Base-by-base conservation (phyloP, 2,888 invertebrate species). In the Rhingia campestris region DNA sequence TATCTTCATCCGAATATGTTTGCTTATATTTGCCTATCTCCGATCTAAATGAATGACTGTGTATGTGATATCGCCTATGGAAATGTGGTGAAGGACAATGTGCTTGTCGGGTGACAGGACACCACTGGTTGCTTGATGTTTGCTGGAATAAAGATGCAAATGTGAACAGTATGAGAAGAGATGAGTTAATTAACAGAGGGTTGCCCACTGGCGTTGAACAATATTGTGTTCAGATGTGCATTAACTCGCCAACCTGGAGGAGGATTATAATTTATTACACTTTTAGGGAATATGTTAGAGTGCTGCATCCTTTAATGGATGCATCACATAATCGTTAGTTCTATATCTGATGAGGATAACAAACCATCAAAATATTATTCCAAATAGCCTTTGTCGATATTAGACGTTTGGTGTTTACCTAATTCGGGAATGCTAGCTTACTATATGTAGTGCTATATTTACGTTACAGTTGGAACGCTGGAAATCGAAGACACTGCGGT, bases 171-270 rank as follows among this genome's bases (percentile, higher is more conserved):
- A 47, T 51, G 73, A 37, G 37, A 14, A 33, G 59, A 64, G 33
- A 80, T 80, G 66, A 58, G 72, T 80, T 80, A 80, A 80, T 80
- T 80, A 80, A 80, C 73, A 73, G 22, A 59, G 51, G 49, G 47
- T 33, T 37, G 39, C 39, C 69, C 76, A 12, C 47, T 47, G 76
- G 69, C 69, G 39, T 6, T 43, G 54, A 12, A 69, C 61, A 69
- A 59, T 53, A 41, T 35, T 67, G 33, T 54, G 43, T 45, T 7
- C 14, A 33, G 45, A 43, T 53, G 47, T 54, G 30, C 51, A 69
- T 49, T 67, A 53, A 45, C 37, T 54, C 43, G 5, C 6, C 10
- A 22, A 22, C 22, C 12, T 0, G 37, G 45, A 51, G 39, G 1
- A 5, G 4, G 14, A 33, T 7, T n/a, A 2, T 4, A 67, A 66